phyloP scores from a whole-genome alignment of 2,113 vertebrate species.

The Macrotis lagotis region DNA sequence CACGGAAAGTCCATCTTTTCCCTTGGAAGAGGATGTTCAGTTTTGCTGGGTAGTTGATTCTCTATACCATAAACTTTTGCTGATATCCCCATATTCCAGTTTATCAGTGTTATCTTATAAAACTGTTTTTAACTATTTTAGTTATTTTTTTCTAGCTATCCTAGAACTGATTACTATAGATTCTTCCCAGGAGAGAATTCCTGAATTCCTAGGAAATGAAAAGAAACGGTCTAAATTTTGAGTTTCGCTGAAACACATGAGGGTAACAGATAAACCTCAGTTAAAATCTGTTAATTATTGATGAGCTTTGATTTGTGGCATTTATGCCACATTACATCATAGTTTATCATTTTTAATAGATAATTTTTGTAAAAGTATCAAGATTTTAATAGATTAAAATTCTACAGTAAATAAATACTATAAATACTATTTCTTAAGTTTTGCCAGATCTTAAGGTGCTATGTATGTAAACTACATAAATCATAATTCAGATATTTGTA shows the following conservation, averaged over 20 bases:
- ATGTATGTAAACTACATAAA: neutral
- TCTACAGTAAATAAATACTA: too few species aligned
- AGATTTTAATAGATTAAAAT: neutral
- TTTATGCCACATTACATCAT: constrained; percentile 6
- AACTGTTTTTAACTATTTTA: neutral
- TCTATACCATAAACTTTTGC: too few species aligned
- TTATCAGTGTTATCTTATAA: neutral
- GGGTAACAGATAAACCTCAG: neutral
- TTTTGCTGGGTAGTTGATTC: too few species aligned
- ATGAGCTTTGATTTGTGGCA: neutral
- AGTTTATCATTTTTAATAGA: neutral
- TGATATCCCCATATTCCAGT: neutral
- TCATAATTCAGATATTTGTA: neutral
- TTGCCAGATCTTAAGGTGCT: neutral
- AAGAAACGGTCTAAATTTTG: neutral
- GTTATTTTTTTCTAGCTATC: neutral
- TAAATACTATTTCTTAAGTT: neutral
- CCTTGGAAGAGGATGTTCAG: too few species aligned
- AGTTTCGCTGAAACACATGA: neutral
- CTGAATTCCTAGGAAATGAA: neutral
- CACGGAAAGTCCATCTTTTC: too few species aligned
- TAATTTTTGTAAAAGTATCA: neutral
- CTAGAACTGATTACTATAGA: neutral
- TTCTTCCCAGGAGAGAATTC: neutral
- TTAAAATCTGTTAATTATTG: constrained; percentile 15